Percentiles rank a stretch among this genome's conserved stretches.
phyloP scores from a whole-genome alignment of 2,797 vertebrate genomes.

The Borostomias antarcticus region DNA sequence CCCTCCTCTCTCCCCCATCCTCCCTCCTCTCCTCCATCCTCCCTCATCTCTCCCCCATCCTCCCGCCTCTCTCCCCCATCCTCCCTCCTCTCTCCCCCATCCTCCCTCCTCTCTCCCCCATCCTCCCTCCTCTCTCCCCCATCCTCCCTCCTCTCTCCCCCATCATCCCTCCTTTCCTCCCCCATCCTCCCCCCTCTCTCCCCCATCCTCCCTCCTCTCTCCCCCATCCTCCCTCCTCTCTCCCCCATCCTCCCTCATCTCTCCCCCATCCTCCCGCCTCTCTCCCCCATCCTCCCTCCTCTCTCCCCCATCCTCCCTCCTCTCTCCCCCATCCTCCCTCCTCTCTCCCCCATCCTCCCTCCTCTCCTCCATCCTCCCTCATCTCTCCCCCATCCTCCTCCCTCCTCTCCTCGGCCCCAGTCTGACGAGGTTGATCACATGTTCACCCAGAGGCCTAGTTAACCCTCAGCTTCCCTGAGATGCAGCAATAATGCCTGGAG shows the following conservation, averaged over 20 bases:
- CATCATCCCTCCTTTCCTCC: constrained; percentile 3
- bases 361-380: background rate
- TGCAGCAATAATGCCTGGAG: background rate
- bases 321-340: background rate
- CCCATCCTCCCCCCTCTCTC: background rate
- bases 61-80: background rate
- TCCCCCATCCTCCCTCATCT: constrained; percentile 5
- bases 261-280: background rate
- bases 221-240: background rate
- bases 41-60: constrained; percentile 3
- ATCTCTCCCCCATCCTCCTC: background rate
- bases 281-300: background rate
- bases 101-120: background rate
- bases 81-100: constrained; percentile 5
- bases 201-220: constrained; percentile 12
- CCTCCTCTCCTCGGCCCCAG: background rate
- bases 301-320: background rate
- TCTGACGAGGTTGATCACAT: constrained; percentile 44
- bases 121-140: constrained; percentile 4
- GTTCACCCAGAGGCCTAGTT: constrained; percentile 16
- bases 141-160: background rate
- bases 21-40: background rate
- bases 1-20: constrained; percentile 3
- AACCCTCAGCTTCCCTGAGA: background rate
- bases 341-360: constrained; percentile 4